Conservation (phyloP, 2,888 invertebrate genomes). For the Pedicia rivosa region DNA sequence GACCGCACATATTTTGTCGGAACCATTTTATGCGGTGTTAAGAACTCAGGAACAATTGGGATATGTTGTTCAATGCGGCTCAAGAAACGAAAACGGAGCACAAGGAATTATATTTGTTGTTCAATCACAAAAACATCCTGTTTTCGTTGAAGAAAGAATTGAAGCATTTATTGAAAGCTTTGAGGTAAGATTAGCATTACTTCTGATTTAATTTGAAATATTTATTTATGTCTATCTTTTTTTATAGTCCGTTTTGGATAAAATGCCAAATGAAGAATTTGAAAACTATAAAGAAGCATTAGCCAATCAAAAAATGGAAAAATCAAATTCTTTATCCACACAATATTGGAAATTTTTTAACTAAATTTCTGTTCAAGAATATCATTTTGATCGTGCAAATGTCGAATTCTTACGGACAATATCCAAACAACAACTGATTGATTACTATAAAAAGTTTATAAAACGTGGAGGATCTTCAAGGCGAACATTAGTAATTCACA, state of each 20-base stretch:
- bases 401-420: constrained; percentile 67
- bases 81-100: constrained; percentile 66
- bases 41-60: constrained; percentile 88
- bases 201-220: constrained; percentile 4
- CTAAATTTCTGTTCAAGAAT: constrained; percentile 74
- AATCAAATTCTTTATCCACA: constrained; percentile 69
- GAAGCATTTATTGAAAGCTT: constrained; percentile 72
- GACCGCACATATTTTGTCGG: constrained; percentile 71
- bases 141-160: constrained; percentile 70
- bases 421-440: constrained; percentile 59
- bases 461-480: background rate
- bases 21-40: constrained; percentile 82
- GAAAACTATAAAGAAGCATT: constrained; percentile 67
- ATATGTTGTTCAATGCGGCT: constrained; percentile 85
- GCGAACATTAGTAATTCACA: no score
- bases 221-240: constrained; percentile 8
- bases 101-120: constrained; percentile 70
- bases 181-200: constrained; percentile 36
- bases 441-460: constrained; percentile 51
- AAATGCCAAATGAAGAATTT: constrained; percentile 69
- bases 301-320: constrained; percentile 67
- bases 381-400: constrained; percentile 78
- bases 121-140: constrained; percentile 66
- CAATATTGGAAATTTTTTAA: constrained; percentile 61
- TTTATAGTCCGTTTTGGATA: constrained; percentile 45